These are phyloP conservation scores for Hydrotaea cyrtoneurina DNA, from an alignment of 2,888 invertebrate genomes.

Conservation along the genomic window DNA sequence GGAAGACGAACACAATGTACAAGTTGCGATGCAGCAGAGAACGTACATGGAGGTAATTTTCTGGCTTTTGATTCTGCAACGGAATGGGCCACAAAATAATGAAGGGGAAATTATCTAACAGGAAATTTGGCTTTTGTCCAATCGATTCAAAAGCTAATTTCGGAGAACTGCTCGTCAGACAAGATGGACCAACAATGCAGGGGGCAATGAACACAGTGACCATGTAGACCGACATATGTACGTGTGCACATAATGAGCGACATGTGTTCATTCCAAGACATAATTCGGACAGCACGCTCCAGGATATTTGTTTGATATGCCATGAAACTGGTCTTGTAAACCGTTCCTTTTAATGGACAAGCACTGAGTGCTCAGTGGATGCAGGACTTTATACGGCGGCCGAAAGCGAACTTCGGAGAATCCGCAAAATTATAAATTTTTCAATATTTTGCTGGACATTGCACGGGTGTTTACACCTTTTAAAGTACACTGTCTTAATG, in stretches of 20 bases:
- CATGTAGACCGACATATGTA: conserved; percentile 3
- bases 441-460: too few species aligned
- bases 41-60: not conserved
- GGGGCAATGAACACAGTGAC: not conserved
- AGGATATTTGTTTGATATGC: not conserved
- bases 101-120: conserved; percentile 70
- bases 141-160: conserved; percentile 69
- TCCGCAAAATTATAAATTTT: too few species aligned
- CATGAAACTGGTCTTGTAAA: not conserved
- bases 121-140: conserved; percentile 71
- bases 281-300: not conserved
- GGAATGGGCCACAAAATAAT: conserved; percentile 70
- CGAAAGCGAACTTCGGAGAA: too few species aligned
- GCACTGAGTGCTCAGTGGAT: too few species aligned
- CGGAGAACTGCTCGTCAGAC: conserved; percentile 23
- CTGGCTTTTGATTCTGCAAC: conserved; percentile 59
- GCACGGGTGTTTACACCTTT: too few species aligned
- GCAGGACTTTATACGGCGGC: too few species aligned
- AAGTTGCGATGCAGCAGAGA: not conserved
- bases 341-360: too few species aligned
- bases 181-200: not conserved
- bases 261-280: not conserved
- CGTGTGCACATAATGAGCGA: not conserved
- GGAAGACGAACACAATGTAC: not conserved
- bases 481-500: too few species aligned